These are phyloP conservation scores for Apotomis turbidana DNA, from an alignment of 2,888 invertebrate species.

Conservation along the genomic window DNA sequence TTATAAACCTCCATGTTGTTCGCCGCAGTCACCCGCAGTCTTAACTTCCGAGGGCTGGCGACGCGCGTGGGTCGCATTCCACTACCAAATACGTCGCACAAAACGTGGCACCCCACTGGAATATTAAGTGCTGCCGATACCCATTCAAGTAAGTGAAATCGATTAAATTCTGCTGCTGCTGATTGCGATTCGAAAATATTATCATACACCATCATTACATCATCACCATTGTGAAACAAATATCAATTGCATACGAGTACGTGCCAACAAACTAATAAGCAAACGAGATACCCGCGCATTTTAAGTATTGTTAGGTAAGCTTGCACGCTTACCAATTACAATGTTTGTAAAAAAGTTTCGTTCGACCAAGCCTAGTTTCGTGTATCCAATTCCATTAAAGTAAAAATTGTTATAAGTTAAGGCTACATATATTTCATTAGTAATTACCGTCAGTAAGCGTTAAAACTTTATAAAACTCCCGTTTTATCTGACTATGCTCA, in stretches of 20 bases:
- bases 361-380: no score
- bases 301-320: not conserved
- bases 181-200: slow-evolving; percentile 26
- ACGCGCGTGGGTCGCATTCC: slow-evolving; percentile 66
- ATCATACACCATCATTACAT: slow-evolving; percentile 23
- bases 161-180: slow-evolving; percentile 48
- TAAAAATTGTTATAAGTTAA: no score
- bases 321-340: not conserved
- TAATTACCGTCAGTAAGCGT: no score
- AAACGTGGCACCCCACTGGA: slow-evolving; percentile 64
- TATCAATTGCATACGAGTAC: slow-evolving; percentile 23
- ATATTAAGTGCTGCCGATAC: slow-evolving; percentile 64
- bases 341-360: no score
- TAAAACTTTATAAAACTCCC: no score
- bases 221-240: slow-evolving; percentile 27
- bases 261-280: slow-evolving; percentile 9
- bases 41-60: slow-evolving; percentile 50
- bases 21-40: slow-evolving; percentile 43
- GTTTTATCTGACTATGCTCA: not conserved
- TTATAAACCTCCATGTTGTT: slow-evolving; percentile 38
- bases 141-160: slow-evolving; percentile 53
- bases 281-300: not conserved
- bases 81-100: slow-evolving; percentile 71
- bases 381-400: no score
- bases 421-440: no score